Evolutionary conservation across 2,888 invertebrate species (phyloP).

Genomic region (Gibbula magus): DNA sequence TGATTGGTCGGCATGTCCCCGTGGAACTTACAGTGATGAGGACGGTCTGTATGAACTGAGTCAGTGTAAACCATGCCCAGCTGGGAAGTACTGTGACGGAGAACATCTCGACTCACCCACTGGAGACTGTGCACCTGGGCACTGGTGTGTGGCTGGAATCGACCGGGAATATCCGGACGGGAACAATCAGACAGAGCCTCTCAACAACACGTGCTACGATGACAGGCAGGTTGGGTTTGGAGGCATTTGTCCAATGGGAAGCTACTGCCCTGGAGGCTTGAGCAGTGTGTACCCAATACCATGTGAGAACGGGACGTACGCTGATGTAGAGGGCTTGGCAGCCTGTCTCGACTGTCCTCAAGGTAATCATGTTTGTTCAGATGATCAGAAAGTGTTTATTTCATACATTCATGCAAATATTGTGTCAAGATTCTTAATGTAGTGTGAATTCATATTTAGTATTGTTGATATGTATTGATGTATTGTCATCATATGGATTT

Average conservation of each 20-base stretch:
- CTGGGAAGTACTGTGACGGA: slow-evolving; percentile 69
- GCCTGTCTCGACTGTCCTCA: slow-evolving; percentile 63
- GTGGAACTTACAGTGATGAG: slow-evolving; percentile 71
- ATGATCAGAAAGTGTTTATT: no score
- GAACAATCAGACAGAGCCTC: slow-evolving; percentile 53
- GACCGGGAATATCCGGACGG: slow-evolving; percentile 66
- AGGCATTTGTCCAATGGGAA: slow-evolving; percentile 66
- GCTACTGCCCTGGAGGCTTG: slow-evolving; percentile 67
- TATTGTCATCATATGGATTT: no score
- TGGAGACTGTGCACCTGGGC: slow-evolving; percentile 69
- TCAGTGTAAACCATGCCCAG: slow-evolving; percentile 70
- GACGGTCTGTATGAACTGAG: slow-evolving; percentile 58
- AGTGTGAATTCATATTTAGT: no score
- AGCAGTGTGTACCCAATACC: slow-evolving; percentile 59
- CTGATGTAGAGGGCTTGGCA: slow-evolving; percentile 60
- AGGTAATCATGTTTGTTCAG: slow-evolving; percentile 49
- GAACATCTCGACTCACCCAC: slow-evolving; percentile 65
- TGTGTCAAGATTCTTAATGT: no score
- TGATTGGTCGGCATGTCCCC: slow-evolving; percentile 70
- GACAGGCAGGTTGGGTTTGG: slow-evolving; percentile 65
- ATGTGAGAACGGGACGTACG: slow-evolving; percentile 71
- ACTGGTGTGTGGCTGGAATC: slow-evolving; percentile 70
- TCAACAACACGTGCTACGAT: slow-evolving; percentile 65
- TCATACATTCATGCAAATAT: no score
- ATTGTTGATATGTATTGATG: no score